Base-by-base conservation (phyloP, 2,888 invertebrate species). In the Acrobasis consociella region DNA sequence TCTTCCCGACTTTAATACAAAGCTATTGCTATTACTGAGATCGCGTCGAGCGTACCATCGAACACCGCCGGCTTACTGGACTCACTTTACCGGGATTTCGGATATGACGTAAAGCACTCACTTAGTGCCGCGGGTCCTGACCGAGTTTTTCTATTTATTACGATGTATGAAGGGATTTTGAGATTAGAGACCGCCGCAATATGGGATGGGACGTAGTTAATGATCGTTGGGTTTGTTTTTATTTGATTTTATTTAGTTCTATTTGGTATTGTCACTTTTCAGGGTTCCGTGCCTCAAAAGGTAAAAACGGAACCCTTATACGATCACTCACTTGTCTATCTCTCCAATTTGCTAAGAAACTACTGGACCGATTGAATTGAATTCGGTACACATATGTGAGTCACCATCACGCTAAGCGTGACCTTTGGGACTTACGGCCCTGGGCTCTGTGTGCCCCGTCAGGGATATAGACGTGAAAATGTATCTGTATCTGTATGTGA, bases 81-180 rank as follows among this genome's bases (percentile, higher is more conserved):
- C 89, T 91, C 91, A 89, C 91, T 91, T 88, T 87, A 89, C 91
- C 85, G 87, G 91, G 91, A 91, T 92, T 91, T 91, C 87, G 87
- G 90, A 90, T 91, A 91, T 92, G 91, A 91, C 91, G 91, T 90
- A 90, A 89, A 90, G 86, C 89, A 91, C 91, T 91, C 89, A 88
- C 85, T 88, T 87, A 87, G 82, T 74, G 74, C 76, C 74, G 81
- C 76, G 76, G 75, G 76, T 71, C 74, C 80, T 86, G 89, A 86
- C 89, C 89, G 89, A 89, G 80, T 89, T 91, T 90, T 88, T 89
- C 82, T 86, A 88, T 90, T 89, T 90, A 90, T 90, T 88, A 89
- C 84, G 85, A 86, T 87, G 85, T 84, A 85, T 83, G 82, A 83
- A 79, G 81, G 80, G 76, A 74, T 73, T 73, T 71, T 69, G 73